Evolutionary conservation across 2,888 invertebrate genomes (phyloP).

Genomic region (Apamea anceps): DNA sequence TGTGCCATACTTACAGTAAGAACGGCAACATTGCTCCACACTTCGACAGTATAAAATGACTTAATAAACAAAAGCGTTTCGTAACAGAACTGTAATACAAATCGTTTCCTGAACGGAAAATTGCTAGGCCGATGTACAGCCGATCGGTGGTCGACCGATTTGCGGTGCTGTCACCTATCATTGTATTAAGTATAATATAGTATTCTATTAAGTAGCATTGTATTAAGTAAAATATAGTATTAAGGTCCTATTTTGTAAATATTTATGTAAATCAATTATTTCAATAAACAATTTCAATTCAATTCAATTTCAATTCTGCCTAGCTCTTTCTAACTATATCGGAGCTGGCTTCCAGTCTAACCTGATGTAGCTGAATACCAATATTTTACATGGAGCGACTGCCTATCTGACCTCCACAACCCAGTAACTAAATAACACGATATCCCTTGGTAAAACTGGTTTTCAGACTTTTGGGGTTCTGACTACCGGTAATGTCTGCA

Average conservation of each 20-base stretch:
- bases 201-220: too few relatives aligned
- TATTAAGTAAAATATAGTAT: too few relatives aligned
- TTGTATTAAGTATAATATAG: too few relatives aligned
- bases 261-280: too few relatives aligned
- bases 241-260: too few relatives aligned
- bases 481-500: background rate
- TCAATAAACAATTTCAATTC: too few relatives aligned
- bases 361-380: background rate
- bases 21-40: conserved; percentile 43
- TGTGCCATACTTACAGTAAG: conserved; percentile 45
- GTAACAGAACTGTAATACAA: conserved; percentile 69
- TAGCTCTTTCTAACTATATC: background rate
- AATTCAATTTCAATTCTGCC: too few relatives aligned
- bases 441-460: background rate
- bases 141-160: conserved; percentile 51
- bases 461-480: background rate
- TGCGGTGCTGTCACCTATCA: background rate
- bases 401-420: background rate
- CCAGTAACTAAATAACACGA: background rate
- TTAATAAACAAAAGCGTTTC: conserved; percentile 70
- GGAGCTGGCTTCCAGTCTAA: background rate
- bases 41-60: conserved; percentile 62
- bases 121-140: conserved; percentile 62
- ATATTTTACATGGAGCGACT: background rate
- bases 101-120: conserved; percentile 66